phyloP scores from a whole-genome alignment of 2,113 vertebrate species.

The Bagarius yarrelli region DNA sequence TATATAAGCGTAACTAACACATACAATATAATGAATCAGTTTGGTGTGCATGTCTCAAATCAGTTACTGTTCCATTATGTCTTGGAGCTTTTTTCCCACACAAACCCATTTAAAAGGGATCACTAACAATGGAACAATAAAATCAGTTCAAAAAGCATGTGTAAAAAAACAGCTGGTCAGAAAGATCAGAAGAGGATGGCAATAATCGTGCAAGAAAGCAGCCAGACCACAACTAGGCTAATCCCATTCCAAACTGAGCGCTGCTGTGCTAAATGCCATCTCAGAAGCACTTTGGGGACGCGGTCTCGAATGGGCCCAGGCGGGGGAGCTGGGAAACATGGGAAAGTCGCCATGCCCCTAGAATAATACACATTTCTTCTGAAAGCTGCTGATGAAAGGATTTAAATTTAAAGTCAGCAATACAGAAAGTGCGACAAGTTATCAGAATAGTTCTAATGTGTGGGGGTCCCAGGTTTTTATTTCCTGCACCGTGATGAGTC shows the following conservation, averaged over 20 bases:
- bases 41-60: neutral
- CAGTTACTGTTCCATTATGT: neutral
- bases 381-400: neutral
- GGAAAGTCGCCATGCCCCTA: neutral
- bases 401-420: neutral
- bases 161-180: neutral
- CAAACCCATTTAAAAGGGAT: too few species aligned
- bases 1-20: neutral
- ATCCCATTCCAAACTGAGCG: neutral
- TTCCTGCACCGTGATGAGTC: neutral
- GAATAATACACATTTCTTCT: neutral
- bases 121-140: neutral
- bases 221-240: conserved; percentile 1
- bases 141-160: neutral
- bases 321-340: neutral
- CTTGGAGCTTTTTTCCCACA: neutral
- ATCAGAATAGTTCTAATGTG: neutral
- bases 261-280: conserved; percentile 7
- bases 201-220: conserved; percentile 5
- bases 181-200: neutral
- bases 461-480: neutral
- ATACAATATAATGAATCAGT: neutral
- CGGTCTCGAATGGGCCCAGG: neutral
- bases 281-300: neutral
- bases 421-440: neutral